Evolutionary conservation across 2,797 vertebrate species (phyloP), one percentile per base, ranked within the genome.

Genomic region (Phalloptychus januarius): DNA sequence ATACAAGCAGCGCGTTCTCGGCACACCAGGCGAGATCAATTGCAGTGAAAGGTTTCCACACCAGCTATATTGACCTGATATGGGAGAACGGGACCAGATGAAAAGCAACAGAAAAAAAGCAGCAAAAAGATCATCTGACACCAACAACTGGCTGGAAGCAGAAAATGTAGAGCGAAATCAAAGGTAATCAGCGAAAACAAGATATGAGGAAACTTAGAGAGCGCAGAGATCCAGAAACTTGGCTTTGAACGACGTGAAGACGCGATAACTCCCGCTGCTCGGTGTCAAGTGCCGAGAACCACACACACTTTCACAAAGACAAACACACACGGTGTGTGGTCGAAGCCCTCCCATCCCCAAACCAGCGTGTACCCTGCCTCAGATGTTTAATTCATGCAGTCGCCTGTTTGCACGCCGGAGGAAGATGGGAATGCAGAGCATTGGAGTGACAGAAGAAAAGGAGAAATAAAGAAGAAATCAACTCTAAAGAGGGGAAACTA

Each of bases 311-410:
- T 31, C 73, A 79, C 70, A 52, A 56, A 31, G 74, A 77, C 83
- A 81, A 79, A 85, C 82, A 65, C 44, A 70, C 71, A n/a, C 44
- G 13, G 77, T 82, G 85, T 87, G 87, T 85, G 87, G 88, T 71
- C 89, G 71, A 63, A 82, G 79, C 76, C 79, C 75, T 74, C 12
- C 12, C 81, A 71, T 82, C 74, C 86, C 85, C 73, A 87, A 90
- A 89, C 84, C 86, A 79, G 86, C 31, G 44, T 84, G 89, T 4
- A 74, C 83, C 45, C 87, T 45, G 85, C 83, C 84, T 90, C 69
- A 87, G 78, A 91, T 95, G 89, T 94, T 92, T 92, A 90, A 94
- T 93, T 93, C 90, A 91, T 91, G 77, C 78, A 38, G 86, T 75
- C 58, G 77, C 85, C 81, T 77, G 87, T 70, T 84, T 72, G 77